phyloP scores from a whole-genome alignment of 2,888 invertebrate genomes.

The Pharmacophagus antenor region DNA sequence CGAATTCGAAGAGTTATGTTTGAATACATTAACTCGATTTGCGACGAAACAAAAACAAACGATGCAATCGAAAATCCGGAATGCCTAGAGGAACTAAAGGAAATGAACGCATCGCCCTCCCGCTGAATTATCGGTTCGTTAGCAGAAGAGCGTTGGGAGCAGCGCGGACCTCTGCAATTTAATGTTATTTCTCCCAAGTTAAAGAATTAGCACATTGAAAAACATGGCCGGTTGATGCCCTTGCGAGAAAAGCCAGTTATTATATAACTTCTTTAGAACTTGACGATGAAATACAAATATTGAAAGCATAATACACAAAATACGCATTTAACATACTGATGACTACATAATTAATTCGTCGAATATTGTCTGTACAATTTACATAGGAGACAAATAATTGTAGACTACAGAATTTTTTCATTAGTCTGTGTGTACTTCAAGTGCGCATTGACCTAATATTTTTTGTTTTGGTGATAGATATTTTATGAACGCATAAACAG shows the following conservation, averaged over 20 bases:
- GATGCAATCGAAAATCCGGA: slow-evolving; percentile 7
- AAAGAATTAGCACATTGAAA: slow-evolving; percentile 69
- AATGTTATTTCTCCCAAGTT: slow-evolving; percentile 76
- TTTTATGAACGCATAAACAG: no score
- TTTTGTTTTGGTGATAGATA: no score
- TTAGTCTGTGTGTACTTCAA: no score
- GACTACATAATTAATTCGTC: no score
- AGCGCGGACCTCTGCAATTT: slow-evolving; percentile 46
- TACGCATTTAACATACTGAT: no score
- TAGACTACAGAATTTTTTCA: no score
- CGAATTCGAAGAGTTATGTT: no score
- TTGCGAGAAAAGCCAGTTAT: slow-evolving; percentile 3
- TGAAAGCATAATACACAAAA: background rate
- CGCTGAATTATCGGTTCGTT: slow-evolving; percentile 71
- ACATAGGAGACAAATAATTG: no score
- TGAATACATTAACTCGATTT: background rate
- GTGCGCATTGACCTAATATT: no score
- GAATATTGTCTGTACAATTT: no score
- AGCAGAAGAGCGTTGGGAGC: slow-evolving; percentile 60
- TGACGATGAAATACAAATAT: background rate
- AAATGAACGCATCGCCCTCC: slow-evolving; percentile 41
- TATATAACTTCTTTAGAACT: background rate
- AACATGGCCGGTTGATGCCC: slow-evolving; percentile 40
- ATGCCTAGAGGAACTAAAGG: slow-evolving; percentile 12
- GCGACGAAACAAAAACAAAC: slow-evolving; percentile 6